Percentiles rank a stretch among this genome's conserved stretches.
Conservation (phyloP, 2,888 invertebrate genomes). For the Heliconius charithonia region DNA sequence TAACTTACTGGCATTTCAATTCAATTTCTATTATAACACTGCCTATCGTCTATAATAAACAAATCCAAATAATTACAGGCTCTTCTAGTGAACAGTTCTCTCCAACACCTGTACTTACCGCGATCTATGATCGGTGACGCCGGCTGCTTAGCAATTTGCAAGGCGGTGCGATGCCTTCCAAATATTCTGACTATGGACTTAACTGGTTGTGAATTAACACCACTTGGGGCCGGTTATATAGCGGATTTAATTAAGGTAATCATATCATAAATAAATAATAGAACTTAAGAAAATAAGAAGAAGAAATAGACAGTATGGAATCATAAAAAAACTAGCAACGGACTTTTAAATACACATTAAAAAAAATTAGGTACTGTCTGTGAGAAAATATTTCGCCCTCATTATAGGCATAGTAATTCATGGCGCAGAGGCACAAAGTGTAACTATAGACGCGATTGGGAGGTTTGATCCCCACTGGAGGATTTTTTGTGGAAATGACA, state of each 20-base stretch:
- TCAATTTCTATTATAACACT: no score
- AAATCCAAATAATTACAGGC: slow-evolving; percentile 65
- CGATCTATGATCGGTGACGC: slow-evolving; percentile 88
- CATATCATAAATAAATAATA: background rate
- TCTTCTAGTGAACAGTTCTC: slow-evolving; percentile 84
- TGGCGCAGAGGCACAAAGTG: no score
- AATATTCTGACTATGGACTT: slow-evolving; percentile 88
- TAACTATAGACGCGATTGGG: no score
- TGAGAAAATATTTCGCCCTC: no score
- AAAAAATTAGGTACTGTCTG: no score
- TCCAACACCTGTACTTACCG: slow-evolving; percentile 87
- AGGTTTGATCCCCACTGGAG: no score
- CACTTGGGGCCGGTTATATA: slow-evolving; percentile 85
- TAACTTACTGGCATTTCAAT: no score
- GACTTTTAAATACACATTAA: no score
- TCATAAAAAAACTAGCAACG: background rate
- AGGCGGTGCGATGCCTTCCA: slow-evolving; percentile 86
- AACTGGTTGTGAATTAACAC: slow-evolving; percentile 86
- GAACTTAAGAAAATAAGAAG: no score
- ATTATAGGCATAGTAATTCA: background rate
- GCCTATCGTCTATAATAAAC: no score
- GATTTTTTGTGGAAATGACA: no score
- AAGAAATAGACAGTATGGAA: background rate
- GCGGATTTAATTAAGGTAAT: slow-evolving; percentile 86
- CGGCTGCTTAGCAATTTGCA: slow-evolving; percentile 88